Percentiles rank a stretch among this genome's conserved stretches.
These are phyloP conservation scores for Montipora cactus DNA, from an alignment of 64 coral and sea anemone species.

Conservation along the genomic window DNA sequence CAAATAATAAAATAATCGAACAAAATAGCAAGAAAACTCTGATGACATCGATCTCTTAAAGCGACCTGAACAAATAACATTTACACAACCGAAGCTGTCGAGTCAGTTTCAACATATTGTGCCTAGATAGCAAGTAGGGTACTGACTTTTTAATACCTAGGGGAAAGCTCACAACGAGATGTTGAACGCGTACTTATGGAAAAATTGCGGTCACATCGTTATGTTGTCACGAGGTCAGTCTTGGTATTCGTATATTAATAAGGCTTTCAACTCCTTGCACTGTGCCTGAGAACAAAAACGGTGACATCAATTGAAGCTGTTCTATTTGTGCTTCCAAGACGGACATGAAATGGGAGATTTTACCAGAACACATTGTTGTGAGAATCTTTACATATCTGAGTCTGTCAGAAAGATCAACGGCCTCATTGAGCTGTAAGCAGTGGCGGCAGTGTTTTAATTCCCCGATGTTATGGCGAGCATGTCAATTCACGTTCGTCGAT, in stretches of 20 bases:
- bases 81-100: no score
- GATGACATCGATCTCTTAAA: no score
- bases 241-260: background rate
- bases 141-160: no score
- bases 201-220: background rate
- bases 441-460: conserved; percentile 87
- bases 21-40: no score
- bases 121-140: no score
- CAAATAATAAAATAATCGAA: no score
- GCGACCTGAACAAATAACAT: no score
- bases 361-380: conserved; percentile 82
- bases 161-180: no score
- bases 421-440: conserved; percentile 73
- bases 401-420: conserved; percentile 55
- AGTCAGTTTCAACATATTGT: no score
- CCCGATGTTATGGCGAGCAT: conserved; percentile 75
- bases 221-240: background rate
- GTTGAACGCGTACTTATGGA: no score
- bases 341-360: conserved; percentile 60
- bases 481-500: conserved; percentile 73
- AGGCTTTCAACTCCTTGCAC: background rate
- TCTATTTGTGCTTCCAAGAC: conserved; percentile 20
- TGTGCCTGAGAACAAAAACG: background rate
- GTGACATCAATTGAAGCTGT: background rate
- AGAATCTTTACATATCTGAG: conserved; percentile 55